Conservation (phyloP, 2,113 vertebrate genomes). For the Anguilla japonica region DNA sequence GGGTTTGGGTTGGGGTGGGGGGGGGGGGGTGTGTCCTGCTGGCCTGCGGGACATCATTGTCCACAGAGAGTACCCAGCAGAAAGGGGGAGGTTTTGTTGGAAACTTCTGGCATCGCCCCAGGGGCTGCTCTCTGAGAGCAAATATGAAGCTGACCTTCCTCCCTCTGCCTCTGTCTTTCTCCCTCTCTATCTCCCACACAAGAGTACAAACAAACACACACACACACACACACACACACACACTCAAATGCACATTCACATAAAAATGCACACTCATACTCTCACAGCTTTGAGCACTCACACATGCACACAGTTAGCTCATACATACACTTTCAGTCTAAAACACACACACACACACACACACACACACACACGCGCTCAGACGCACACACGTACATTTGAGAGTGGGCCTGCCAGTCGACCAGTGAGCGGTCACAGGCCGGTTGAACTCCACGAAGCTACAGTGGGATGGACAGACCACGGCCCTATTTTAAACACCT, state of each 20-base stretch:
- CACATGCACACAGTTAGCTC: neutral
- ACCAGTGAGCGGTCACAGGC: conserved; percentile 85
- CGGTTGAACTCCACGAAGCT: conserved; percentile 80
- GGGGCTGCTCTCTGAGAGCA: conserved; percentile 69
- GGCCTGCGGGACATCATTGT: conserved; percentile 59
- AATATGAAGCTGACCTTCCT: conserved; percentile 55
- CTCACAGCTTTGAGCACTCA: neutral
- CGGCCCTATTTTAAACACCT: conserved; percentile 34
- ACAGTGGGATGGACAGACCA: conserved; percentile 53
- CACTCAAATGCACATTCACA: conserved; percentile 4
- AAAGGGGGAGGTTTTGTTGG: conserved; percentile 56
- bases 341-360: conserved; percentile 25
- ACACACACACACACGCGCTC: conserved; percentile 25
- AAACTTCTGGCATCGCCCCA: conserved; percentile 68
- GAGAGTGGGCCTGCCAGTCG: conserved; percentile 75
- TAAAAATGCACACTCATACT: neutral
- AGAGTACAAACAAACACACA: neutral
- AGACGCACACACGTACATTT: conserved; percentile 33
- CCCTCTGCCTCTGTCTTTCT: neutral
- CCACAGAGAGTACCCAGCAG: conserved; percentile 64
- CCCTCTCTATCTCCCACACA: conserved; percentile 11
- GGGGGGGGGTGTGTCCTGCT: conserved; percentile 61
- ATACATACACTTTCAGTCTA: neutral
- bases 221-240: conserved; percentile 23
- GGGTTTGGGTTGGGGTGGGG: too few species aligned